Evolutionary conservation across 1,140 invertebrate species (phyloP), one percentile per base, ranked within the genome.

Genomic region (Hylaeus anthracinus): DNA sequence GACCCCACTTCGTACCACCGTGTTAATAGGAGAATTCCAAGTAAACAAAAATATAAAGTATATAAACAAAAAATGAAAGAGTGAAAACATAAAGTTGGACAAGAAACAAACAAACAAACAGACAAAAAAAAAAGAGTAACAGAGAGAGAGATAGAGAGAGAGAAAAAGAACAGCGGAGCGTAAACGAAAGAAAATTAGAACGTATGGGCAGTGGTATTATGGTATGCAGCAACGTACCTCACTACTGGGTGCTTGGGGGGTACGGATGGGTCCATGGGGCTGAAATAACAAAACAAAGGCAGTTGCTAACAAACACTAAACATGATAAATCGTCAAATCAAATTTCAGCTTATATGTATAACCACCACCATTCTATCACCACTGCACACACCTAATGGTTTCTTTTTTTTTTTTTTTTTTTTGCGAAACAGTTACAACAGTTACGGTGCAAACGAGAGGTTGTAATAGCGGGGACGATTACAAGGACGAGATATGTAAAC

Each of bases 231-330:
- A 93, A 94, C 95, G 93, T 95, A 95, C 95, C 94, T 95, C 94
- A 95, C 94, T 94, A 95, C 94, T 92, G 92, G 92, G 91, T 94
- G 91, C 93, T 94, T 94, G 88, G 91, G 92, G 90, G 93, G 92
- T 92, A 93, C 93, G 92, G 93, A 94, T 93, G 94, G 93, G 92
- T 95, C 94, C 94, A 95, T 94, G 92, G 94, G 94, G 94, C 95
- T 95, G 94, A 95, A 95, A 95, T 95, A 94, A 94, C 94, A 94
- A 94, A 94, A 94, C 94, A 94, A 94, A 93, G 91, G 91, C 92
- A 93, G 93, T 93, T 94, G 93, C 93, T 94, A 94, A 94, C 92
- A 93, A 93, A 93, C 88, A 90, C 91, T 92, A 90, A 90, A 93
- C 85, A 87, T 87, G 82, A 88, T 61, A 88, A 88, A 88, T 86